Base-by-base conservation (phyloP, 2,797 vertebrate genomes). In the Enteromius treurensis region DNA sequence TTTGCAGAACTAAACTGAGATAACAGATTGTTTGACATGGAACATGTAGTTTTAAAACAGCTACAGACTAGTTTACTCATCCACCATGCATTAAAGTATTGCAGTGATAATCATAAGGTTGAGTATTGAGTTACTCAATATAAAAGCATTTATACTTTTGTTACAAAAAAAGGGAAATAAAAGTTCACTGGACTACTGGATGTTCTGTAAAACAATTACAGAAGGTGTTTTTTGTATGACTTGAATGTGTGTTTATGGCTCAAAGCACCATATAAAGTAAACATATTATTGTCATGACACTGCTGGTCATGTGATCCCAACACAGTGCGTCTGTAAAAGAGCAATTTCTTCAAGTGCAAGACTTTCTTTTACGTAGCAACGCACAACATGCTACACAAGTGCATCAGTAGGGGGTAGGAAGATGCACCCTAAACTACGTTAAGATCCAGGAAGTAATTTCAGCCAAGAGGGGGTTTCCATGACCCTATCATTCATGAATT, bases 1-100 rank as follows among this genome's bases (percentile, higher is more conserved):
- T 82, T 86, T 79, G 77, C 62, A 77, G 53, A 79, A 65, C 49
- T 74, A 77, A 32, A 62, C 77, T 49, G 40, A 62, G 77, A 83
- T 79, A 79, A 86, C 34, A 75, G 49, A 1, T n/a, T 34, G 81
- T 49, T 80, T 51, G 55, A 51, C 68, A 55, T 13, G 55, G 49
- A 37, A 58, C 49, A 15, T 60, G 17, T 40, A 34, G 11, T 77
- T 64, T 76, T 10, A 47, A 68, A 58, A 29, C 81, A 77, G 37
- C 40, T 68, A 49, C 26, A 83, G 19, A 58, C 11, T 42, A 15
- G 17, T 83, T 69, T 49, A 15, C 23, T 23, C 29, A 23, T 77
- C 23, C 19, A 15, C 23, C 23, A 68, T 14, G 17, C 6, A 60
- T 19, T n/a, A 62, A 62, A 21, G 15, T 21, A 1, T 7, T 64